Conservation (phyloP, 1,140 invertebrate genomes). For the Geopemphigus sp. region DNA sequence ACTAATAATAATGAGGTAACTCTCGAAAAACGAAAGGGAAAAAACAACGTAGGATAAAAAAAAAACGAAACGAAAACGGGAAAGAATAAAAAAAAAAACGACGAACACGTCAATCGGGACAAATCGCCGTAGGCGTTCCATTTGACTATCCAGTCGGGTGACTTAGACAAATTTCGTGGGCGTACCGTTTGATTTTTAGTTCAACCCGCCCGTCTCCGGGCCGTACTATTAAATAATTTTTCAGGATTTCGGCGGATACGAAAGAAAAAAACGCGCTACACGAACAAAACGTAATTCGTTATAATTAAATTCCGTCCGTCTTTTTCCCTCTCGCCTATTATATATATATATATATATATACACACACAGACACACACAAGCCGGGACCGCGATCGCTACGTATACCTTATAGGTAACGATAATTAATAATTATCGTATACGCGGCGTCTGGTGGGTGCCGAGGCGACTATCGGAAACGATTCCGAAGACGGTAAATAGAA, state of each 20-base stretch:
- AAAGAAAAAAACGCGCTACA: background rate
- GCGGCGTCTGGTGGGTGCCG: background rate
- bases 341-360: too few relatives aligned
- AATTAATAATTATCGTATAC: too few relatives aligned
- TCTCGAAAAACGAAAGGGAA: background rate
- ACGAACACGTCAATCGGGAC: slow-evolving; percentile 48
- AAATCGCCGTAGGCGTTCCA: slow-evolving; percentile 48
- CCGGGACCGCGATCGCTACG: too few relatives aligned
- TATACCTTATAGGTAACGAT: background rate
- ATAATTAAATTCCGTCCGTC: slow-evolving; percentile 34
- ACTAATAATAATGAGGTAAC: slow-evolving; percentile 16
- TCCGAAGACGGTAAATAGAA: background rate
- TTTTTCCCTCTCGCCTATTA: too few relatives aligned
- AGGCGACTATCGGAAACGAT: background rate
- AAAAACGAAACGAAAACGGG: slow-evolving; percentile 10
- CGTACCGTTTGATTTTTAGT: slow-evolving; percentile 49
- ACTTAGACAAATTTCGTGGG: slow-evolving; percentile 50
- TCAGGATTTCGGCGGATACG: slow-evolving; percentile 42
- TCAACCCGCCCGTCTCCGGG: slow-evolving; percentile 41
- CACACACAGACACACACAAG: too few relatives aligned
- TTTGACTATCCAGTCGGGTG: slow-evolving; percentile 47
- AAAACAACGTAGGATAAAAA: slow-evolving; percentile 22
- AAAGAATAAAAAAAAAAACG: slow-evolving; percentile 26
- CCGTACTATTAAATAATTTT: slow-evolving; percentile 48
- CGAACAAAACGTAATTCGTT: slow-evolving; percentile 44